These are phyloP conservation scores for Melanogrammus aeglefinus DNA, from an alignment of 2,797 vertebrate species.

Conservation along the genomic window DNA sequence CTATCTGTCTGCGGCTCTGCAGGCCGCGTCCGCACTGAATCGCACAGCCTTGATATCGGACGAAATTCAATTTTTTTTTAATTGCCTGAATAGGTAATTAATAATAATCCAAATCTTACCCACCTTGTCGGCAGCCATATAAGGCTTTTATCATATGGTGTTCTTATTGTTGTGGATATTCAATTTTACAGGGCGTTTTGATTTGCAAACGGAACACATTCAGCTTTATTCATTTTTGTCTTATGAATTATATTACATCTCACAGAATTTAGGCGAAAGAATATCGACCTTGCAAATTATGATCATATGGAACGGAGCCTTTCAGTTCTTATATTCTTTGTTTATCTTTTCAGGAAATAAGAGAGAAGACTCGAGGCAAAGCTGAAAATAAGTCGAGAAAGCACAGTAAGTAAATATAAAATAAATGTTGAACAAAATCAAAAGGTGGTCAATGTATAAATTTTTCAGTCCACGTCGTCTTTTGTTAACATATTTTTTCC, in stretches of 20 bases:
- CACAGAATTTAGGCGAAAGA: not conserved
- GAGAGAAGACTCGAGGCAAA: constrained; percentile 94
- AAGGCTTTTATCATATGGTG: not conserved
- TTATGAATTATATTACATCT: not conserved
- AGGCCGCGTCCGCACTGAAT: not conserved
- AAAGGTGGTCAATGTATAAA: not conserved
- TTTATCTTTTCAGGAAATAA: constrained; percentile 81
- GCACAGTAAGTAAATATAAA: constrained; percentile 81
- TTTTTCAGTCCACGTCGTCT: not conserved
- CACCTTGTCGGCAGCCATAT: not conserved
- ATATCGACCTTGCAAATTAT: not conserved
- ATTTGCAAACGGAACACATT: not conserved
- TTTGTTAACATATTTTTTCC: not conserved
- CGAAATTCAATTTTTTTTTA: not conserved
- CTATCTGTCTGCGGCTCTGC: not conserved
- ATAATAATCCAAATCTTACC: not conserved
- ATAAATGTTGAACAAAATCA: not conserved
- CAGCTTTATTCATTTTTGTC: not conserved
- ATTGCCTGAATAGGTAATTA: not conserved
- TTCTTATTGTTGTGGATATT: not conserved
- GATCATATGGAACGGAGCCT: not conserved
- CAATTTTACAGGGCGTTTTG: not conserved
- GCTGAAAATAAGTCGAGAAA: constrained; percentile 90
- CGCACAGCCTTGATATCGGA: not conserved
- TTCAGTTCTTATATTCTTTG: not conserved